Evolutionary conservation across 2,113 vertebrate species (phyloP).

Genomic region (Megaceryle torquata): DNA sequence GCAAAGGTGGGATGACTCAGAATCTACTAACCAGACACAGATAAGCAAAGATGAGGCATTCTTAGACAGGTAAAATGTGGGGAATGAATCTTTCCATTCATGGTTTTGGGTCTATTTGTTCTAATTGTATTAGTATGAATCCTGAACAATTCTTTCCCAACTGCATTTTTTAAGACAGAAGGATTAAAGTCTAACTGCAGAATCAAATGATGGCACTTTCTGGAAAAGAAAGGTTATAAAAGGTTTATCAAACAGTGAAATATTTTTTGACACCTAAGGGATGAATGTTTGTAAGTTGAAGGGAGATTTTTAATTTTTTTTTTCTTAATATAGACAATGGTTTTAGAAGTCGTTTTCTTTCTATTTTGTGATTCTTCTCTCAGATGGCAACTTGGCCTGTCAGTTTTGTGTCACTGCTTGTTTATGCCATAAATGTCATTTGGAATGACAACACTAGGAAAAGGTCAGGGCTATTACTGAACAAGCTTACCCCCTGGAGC

Average conservation of each 20-base stretch:
- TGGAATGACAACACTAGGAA: constrained; percentile 67
- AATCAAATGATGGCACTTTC: neutral
- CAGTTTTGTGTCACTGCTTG: constrained; percentile 69
- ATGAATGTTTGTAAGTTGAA: neutral
- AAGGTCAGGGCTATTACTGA: constrained; percentile 73
- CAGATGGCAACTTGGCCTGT: constrained; percentile 59
- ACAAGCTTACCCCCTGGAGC: constrained; percentile 65
- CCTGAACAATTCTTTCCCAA: neutral
- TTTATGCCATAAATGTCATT: constrained; percentile 72
- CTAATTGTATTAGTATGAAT: rapidly evolving
- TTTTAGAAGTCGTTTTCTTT: neutral
- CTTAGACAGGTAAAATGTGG: neutral
- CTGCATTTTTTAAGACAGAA: neutral
- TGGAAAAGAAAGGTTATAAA: neutral
- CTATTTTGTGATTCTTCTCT: constrained; percentile 14
- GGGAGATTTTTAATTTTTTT: neutral
- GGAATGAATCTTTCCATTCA: neutral
- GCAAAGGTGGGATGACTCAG: neutral
- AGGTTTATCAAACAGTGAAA: neutral
- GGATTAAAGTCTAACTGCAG: neutral
- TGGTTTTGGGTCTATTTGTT: neutral
- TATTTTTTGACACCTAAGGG: neutral
- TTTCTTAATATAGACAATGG: neutral
- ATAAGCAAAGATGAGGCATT: neutral
- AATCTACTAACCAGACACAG: neutral